Base-by-base conservation (phyloP, 1,140 invertebrate species). In the Magallana gigas region DNA sequence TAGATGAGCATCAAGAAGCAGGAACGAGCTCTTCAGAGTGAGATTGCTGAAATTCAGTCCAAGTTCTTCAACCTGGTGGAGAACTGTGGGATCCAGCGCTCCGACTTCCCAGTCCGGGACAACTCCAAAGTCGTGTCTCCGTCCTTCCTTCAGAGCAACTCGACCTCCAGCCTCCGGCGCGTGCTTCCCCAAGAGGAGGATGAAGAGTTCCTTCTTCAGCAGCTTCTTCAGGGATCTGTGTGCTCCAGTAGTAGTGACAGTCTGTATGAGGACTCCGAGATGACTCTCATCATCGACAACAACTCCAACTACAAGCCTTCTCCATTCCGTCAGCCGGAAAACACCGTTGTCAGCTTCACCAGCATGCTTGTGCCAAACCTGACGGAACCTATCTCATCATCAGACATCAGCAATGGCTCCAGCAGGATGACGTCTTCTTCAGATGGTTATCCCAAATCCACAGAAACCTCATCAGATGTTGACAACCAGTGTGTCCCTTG, bases 401-500 rank as follows among this genome's bases (percentile, higher is more conserved):
- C 90, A 5, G 89, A 91, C 59, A 91, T 90, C 56, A 90, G 89
- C 57, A 92, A 90, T 68, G 87, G 87, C 18, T 84, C 85, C 23
- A 85, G 86, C 57, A 76, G 64, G 29, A 59, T 58, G 18, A 88
- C 83, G 36, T 83, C 84, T 18, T 89, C 91, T 23, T 92, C 92
- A 16, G 90, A 91, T 83, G 89, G 88, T 11, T 92, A 92, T 58
- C 90, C 91, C 11, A 91, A 88, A 57, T 90, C 91, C 23, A 89
- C 92, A 18, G 90, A 90, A 18, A 90, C 88, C 16, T 84, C 89
- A 1, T 88, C 88, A 12, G 85, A 91, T 9, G 88, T 91, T 14
- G 91, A 91, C 89, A 90, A 90, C 85, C 90, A 91, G 84, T 90
- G 91, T 84, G 91, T 92, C 6, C 92, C 91, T 56, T 92, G 91